Conservation (phyloP, 2,888 invertebrate species). For the Oithona nana region DNA sequence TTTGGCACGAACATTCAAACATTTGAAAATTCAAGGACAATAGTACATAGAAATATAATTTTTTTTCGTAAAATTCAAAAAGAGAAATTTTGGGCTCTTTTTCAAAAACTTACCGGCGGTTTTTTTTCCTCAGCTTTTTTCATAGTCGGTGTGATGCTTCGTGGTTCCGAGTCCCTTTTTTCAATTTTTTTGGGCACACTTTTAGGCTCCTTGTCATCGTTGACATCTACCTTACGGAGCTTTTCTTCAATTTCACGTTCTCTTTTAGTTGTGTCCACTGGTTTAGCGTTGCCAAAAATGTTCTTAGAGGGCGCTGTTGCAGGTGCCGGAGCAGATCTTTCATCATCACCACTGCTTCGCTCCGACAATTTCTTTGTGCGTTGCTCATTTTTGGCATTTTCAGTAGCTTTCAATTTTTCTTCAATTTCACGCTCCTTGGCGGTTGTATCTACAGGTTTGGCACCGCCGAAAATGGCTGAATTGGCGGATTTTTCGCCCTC, state of each 20-base stretch:
- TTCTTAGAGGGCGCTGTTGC: background rate
- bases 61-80: too few relatives aligned
- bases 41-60: too few relatives aligned
- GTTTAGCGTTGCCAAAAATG: conserved; percentile 69
- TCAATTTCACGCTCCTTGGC: conserved; percentile 31
- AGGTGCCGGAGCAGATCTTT: background rate
- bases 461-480: conserved; percentile 47
- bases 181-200: background rate
- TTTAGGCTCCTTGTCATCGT: background rate
- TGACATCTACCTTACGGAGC: conserved; percentile 28
- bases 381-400: background rate
- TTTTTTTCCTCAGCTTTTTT: background rate
- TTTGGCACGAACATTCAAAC: too few relatives aligned
- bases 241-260: conserved; percentile 81
- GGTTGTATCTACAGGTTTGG: conserved; percentile 33
- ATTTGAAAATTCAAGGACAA: too few relatives aligned
- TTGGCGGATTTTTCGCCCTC: conserved; percentile 37
- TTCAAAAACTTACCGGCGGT: background rate
- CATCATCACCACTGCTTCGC: too few relatives aligned
- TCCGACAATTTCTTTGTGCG: background rate
- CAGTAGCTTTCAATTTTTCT: conserved; percentile 22
- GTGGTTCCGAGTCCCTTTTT: background rate
- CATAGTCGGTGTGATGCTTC: background rate
- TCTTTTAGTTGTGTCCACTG: conserved; percentile 75
- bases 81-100: too few relatives aligned